Evolutionary conservation across 2,113 vertebrate species (phyloP), one percentile per base, ranked within the genome.

Genomic region (Gallinago paraguaiae): DNA sequence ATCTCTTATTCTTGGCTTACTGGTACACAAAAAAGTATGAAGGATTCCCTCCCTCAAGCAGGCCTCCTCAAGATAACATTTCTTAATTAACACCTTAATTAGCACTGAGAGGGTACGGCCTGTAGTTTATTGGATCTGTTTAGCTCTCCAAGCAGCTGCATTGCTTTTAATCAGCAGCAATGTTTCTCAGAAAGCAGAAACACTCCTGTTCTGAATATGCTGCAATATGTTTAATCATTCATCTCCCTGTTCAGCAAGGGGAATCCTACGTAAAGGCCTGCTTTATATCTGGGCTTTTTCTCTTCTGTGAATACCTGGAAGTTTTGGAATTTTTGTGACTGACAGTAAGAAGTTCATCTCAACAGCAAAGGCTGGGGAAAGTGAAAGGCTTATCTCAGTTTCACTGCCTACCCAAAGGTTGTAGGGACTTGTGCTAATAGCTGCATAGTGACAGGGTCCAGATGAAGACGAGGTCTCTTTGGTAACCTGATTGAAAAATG

Each of bases 61-160:
- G 48, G 57, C 57, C 56, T 90, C 76, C 64, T 95, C 77, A 84
- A 95, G 81, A 92, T 92, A 97, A 87, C 83, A 76, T 89, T 96
- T 95, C 89, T 95, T 96, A 93, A 95, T 97, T 97, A 96, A 96
- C 86, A 95, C 94, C 77, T 96, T 96, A 96, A 96, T 96, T 95
- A 97, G 86, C 93, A 92, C 82, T 83, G 83, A 88, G 93, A 95
- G 85, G 88, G 48, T 93, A 93, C 88, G 92, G 76, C 80, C 90
- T 93, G 60, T 92, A 90, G 84, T 90, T 96, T 90, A 94, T 95
- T 92, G 87, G 71, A 87, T 93, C 90, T 95, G 35, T 95, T 95
- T 92, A 28, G 4, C 82, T 93, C 90, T 92, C 93, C 72, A 93
- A 84, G 79, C 90, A 95, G 93, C 92, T 93, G 94, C 65, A 95